phyloP scores from a whole-genome alignment of 1,140 invertebrate species.

The Drosophila kohkoa region DNA sequence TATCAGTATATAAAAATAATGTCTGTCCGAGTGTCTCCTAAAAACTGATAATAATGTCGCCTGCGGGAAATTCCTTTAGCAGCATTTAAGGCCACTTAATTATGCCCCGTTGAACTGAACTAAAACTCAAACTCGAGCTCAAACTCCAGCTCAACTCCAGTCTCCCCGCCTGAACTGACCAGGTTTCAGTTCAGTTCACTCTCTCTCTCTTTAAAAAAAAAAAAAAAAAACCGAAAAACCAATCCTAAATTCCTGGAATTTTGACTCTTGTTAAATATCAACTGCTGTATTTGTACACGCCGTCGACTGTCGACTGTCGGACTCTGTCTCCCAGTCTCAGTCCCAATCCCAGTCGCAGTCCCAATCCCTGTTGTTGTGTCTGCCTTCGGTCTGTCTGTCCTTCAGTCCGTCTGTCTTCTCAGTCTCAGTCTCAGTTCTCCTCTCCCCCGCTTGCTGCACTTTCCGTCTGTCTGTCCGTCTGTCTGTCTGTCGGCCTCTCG shows the following conservation, averaged over 20 bases:
- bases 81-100: slow-evolving; percentile 82
- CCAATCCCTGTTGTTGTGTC: slow-evolving; percentile 12
- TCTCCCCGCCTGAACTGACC: slow-evolving; percentile 5
- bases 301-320: slow-evolving; percentile 25
- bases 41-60: slow-evolving; percentile 82
- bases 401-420: slow-evolving; percentile 14
- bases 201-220: too few species aligned
- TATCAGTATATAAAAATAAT: slow-evolving; percentile 32
- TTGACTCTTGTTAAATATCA: slow-evolving; percentile 76
- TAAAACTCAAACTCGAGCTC: slow-evolving; percentile 9
- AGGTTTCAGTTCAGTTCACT: slow-evolving; percentile 3
- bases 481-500: not conserved
- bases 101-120: slow-evolving; percentile 56
- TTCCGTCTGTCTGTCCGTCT: not conserved
- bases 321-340: slow-evolving; percentile 7
- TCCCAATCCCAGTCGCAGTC: not conserved
- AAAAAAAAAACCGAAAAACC: slow-evolving; percentile 33
- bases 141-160: too few species aligned
- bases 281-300: slow-evolving; percentile 76
- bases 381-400: slow-evolving; percentile 1
- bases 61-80: slow-evolving; percentile 81
- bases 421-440: slow-evolving; percentile 4
- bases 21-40: slow-evolving; percentile 25
- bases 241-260: slow-evolving; percentile 81
- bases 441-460: slow-evolving; percentile 32